phyloP scores from a whole-genome alignment of 2,797 vertebrate genomes.

The Apodemus agrarius region DNA sequence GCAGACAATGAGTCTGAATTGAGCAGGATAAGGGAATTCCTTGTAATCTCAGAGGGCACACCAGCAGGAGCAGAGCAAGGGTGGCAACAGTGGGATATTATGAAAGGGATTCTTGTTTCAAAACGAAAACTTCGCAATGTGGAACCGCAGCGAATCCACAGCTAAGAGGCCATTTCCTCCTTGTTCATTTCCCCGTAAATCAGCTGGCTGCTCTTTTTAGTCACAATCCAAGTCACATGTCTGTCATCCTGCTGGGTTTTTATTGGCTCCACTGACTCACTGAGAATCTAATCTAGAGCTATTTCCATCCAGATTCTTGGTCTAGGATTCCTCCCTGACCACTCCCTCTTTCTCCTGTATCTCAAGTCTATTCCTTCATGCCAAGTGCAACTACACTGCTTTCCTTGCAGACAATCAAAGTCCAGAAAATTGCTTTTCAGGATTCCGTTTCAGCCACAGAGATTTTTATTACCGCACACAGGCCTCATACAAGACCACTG shows the following conservation, averaged over 20 bases:
- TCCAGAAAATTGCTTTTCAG: constrained; percentile 42
- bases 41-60: neutral
- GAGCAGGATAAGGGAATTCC: constrained; percentile 1
- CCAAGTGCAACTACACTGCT: constrained; percentile 49
- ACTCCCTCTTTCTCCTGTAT: constrained; percentile 33
- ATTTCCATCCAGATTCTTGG: constrained; percentile 19
- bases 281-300: constrained; percentile 51
- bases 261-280: constrained; percentile 13
- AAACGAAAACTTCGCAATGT: neutral
- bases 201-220: neutral
- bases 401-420: constrained; percentile 54
- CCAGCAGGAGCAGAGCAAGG: neutral
- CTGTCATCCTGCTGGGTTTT: neutral
- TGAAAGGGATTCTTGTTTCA: neutral
- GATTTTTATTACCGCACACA: neutral
- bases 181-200: neutral
- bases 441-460: constrained; percentile 6
- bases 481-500: neutral
- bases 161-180: constrained; percentile 19
- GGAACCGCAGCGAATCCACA: neutral
- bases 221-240: neutral
- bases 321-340: neutral
- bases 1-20: neutral
- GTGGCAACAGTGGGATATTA: neutral
- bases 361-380: constrained; percentile 39